phyloP scores from a whole-genome alignment of 2,888 invertebrate species.

The Folsomia manolachei region DNA sequence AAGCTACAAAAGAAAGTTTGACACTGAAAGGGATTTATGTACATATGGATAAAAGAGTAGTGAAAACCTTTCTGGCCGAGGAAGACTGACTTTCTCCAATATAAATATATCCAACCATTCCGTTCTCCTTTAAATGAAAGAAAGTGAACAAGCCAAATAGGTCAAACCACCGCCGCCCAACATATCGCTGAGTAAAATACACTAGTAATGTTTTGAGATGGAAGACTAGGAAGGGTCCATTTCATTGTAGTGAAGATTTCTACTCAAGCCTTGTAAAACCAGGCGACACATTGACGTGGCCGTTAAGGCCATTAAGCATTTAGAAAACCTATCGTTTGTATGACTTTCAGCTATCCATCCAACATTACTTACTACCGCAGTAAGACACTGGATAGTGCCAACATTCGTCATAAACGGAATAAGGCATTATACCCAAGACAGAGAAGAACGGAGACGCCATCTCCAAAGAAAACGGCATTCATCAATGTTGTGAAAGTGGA shows the following conservation, averaged over 20 bases:
- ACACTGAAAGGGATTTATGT: constrained; percentile 2
- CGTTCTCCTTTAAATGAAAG: too few relatives aligned
- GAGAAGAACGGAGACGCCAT: not conserved
- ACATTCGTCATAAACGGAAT: not conserved
- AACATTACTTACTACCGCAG: not conserved
- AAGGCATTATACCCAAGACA: not conserved
- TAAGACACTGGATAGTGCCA: not conserved
- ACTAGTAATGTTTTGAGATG: too few relatives aligned
- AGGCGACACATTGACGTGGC: not conserved
- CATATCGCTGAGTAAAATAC: too few relatives aligned
- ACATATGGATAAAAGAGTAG: not conserved
- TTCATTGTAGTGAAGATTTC: too few relatives aligned
- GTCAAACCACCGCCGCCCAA: too few relatives aligned
- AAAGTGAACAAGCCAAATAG: too few relatives aligned
- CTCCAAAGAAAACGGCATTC: not conserved
- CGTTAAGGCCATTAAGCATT: not conserved
- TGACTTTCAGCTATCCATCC: not conserved
- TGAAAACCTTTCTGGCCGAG: not conserved
- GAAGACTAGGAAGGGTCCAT: not conserved
- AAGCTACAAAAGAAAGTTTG: constrained; percentile 7
- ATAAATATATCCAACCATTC: too few relatives aligned
- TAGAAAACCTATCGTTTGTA: not conserved
- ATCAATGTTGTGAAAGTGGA: not conserved
- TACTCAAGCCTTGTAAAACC: too few relatives aligned
- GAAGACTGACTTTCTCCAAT: too few relatives aligned